These are phyloP conservation scores for Drosophila siamana DNA, from an alignment of 2,888 invertebrate species.

Conservation along the genomic window DNA sequence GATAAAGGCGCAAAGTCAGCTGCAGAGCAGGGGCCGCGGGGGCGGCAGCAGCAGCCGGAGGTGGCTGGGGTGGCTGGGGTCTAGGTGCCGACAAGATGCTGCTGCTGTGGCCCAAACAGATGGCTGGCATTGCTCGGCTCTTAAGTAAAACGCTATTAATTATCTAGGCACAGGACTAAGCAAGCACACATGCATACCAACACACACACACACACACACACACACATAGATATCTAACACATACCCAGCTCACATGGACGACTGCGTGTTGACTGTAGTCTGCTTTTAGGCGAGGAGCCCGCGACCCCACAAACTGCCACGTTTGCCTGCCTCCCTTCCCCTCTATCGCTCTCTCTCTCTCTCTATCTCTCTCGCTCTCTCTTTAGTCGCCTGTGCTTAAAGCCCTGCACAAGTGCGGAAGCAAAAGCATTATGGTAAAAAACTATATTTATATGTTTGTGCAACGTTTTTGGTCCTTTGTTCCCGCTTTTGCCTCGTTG, in stretches of 20 bases:
- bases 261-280: conserved; percentile 26
- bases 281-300: conserved; percentile 58
- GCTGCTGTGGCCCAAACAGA: conserved; percentile 54
- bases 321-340: conserved; percentile 22
- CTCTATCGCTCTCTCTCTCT: not conserved
- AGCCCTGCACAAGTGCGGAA: conserved; percentile 63
- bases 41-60: no score
- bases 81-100: conserved; percentile 55
- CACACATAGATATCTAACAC: conserved; percentile 33
- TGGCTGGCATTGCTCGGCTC: conserved; percentile 74
- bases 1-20: conserved; percentile 20
- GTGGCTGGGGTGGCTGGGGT: conserved; percentile 5
- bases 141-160: conserved; percentile 81
- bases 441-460: conserved; percentile 59
- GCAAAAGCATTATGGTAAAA: conserved; percentile 69
- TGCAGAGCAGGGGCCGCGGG: not conserved
- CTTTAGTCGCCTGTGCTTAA: conserved; percentile 24
- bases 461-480: conserved; percentile 62
- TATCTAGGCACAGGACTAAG: conserved; percentile 61
- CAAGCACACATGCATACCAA: conserved; percentile 21
- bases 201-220: conserved; percentile 24
- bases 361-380: conserved; percentile 14
- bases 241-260: not conserved
- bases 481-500: conserved; percentile 42
- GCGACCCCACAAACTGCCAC: conserved; percentile 45